These are phyloP conservation scores for Hoplias malabaricus DNA, from an alignment of 2,113 vertebrate genomes.

Conservation along the genomic window DNA sequence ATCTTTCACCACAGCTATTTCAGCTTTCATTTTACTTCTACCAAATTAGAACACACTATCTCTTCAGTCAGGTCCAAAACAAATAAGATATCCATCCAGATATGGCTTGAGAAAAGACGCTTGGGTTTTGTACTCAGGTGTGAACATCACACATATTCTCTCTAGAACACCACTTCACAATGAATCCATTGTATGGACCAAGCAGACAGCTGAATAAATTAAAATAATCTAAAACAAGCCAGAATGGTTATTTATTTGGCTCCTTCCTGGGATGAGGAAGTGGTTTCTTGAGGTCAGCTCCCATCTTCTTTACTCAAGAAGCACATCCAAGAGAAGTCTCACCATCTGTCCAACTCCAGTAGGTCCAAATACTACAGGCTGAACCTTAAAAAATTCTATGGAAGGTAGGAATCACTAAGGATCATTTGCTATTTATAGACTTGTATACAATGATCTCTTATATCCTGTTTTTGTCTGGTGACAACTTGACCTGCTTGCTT, in stretches of 20 bases:
- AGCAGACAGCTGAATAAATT: conserved; percentile 36
- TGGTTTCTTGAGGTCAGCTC: conserved; percentile 22
- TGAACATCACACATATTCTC: conserved; percentile 4
- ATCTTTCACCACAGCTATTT: background rate
- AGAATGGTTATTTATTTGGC: conserved; percentile 34
- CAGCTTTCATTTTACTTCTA: background rate
- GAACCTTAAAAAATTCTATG: background rate
- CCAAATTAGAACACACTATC: background rate
- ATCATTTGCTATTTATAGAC: background rate
- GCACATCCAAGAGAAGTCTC: background rate
- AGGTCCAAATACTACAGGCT: background rate
- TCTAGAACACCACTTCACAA: conserved; percentile 12
- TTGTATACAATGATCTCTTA: background rate
- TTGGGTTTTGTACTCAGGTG: conserved; percentile 10
- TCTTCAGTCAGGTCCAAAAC: background rate
- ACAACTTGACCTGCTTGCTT: background rate
- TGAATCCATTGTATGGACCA: conserved; percentile 6
- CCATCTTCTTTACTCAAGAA: conserved; percentile 26
- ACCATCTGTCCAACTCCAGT: background rate
- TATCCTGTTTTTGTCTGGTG: conserved; percentile 1
- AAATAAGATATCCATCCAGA: background rate
- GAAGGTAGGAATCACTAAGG: conserved; percentile 7
- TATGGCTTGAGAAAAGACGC: conserved; percentile 4
- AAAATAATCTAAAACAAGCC: conserved; percentile 13
- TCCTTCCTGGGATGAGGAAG: conserved; percentile 16